Evolutionary conservation across 2,888 invertebrate genomes (phyloP), one percentile per base, ranked within the genome.

Genomic region (Hypsopygia costalis): DNA sequence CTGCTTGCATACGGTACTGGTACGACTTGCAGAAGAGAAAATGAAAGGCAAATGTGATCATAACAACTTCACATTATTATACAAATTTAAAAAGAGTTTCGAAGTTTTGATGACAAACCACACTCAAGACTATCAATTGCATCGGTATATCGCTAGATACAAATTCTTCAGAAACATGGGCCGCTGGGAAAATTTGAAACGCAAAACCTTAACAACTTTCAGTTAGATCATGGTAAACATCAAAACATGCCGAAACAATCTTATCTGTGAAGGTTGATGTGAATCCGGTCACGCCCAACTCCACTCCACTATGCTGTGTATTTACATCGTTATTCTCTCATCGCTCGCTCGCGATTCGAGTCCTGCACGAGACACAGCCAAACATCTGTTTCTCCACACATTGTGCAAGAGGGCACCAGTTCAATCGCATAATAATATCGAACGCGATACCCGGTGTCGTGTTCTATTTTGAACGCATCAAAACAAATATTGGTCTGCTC

Each of bases 401-500:
- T 33, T 39, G 33, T 16, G 33, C 33, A 39, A 39, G 27, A 33
- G 39, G 39, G 39, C 33, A 28, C 25, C 27, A 28, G 39, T 39
- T 39, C 39, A 39, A 27, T 39, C 39, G 10, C 32, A 33, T 11
- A 7, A 10, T 8, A 11, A 27, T 8, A 27, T 16, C 20, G 6
- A 10, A 27, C 28, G 10, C 32, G 32, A 38, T 32, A 33, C 25
- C 9, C 32, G n/a, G n/a, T 3, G 33, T 39, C 27, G 33, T 10
- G 39, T 39, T 39, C 39, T 39, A 39, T 39, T 39, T 39, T 25
- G 27, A 33, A 39, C 39, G 31, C 11, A 39, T 58, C 65, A 65
- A 62, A 71, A 65, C 60, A 61, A 51, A 57, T 47, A 62, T 56
- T 42, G 52, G 52, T 52, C 48, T 44, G 52, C 43, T 2, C 53